Evolutionary conservation across 1,140 invertebrate species (phyloP).

Genomic region (Zaprionus africanus): DNA sequence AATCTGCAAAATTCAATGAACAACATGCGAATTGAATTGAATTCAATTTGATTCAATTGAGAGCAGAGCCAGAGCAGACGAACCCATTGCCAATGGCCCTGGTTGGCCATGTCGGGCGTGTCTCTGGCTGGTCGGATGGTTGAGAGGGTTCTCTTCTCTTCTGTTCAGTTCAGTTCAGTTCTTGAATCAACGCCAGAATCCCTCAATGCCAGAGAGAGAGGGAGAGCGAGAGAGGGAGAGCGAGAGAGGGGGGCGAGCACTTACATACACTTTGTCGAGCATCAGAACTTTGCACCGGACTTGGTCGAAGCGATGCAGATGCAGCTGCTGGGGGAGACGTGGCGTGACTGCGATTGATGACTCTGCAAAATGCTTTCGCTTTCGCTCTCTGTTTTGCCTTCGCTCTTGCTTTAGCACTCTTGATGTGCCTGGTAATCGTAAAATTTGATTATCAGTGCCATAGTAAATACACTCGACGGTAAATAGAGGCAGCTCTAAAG

Average conservation of each 20-base stretch:
- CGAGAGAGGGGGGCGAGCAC: not conserved
- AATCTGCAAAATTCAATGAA: conserved; percentile 76
- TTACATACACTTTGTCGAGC: conserved; percentile 14
- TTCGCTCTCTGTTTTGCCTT: not conserved
- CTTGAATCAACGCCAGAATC: conserved; percentile 15
- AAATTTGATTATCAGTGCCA: conserved; percentile 25
- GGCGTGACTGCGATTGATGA: conserved; percentile 29
- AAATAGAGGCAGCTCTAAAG: not conserved
- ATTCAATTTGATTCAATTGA: conserved; percentile 76
- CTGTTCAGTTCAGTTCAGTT: not conserved
- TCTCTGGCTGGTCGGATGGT: no score
- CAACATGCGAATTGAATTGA: conserved; percentile 76
- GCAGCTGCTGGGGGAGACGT: not conserved
- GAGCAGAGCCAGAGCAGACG: conserved; percentile 35
- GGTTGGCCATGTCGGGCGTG: not conserved
- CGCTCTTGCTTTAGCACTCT: not conserved
- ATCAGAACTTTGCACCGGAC: conserved; percentile 22
- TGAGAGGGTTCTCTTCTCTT: not conserved
- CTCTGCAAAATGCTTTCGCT: conserved; percentile 24
- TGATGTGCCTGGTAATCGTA: conserved; percentile 6
- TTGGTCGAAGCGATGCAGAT: not conserved
- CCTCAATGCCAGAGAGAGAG: not conserved
- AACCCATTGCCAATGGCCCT: conserved; percentile 18
- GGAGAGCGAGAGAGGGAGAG: not conserved
- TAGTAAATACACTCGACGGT: conserved; percentile 5